Conservation (phyloP, 2,888 invertebrate genomes). For the Amphipyra berbera region DNA sequence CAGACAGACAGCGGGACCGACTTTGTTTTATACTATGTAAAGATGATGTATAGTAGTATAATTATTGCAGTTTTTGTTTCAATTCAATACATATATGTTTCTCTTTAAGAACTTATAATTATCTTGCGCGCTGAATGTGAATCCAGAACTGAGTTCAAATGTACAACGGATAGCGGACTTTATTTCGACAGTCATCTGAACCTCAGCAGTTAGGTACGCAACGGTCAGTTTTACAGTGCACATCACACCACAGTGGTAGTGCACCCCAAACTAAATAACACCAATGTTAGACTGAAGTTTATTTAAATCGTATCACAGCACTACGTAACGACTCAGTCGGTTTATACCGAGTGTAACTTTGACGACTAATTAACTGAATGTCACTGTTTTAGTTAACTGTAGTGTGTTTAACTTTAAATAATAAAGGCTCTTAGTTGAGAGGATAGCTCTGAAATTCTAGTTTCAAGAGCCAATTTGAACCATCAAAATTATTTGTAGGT, state of each 20-base stretch:
- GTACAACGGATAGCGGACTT: too few species aligned
- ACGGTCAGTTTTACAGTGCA: not conserved
- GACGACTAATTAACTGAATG: constrained; percentile 33
- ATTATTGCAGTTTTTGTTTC: too few species aligned
- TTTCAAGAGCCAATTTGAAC: not conserved
- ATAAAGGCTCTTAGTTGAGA: not conserved
- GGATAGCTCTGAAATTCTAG: too few species aligned
- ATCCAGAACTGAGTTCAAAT: too few species aligned
- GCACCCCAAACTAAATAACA: constrained; percentile 24
- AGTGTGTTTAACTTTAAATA: constrained; percentile 16
- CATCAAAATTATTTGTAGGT: not conserved
- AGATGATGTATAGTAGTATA: too few species aligned
- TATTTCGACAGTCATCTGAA: too few species aligned
- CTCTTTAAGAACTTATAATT: too few species aligned
- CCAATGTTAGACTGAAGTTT: constrained; percentile 41
- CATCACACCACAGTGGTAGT: constrained; percentile 18
- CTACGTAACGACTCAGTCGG: constrained; percentile 17
- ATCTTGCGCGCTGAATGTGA: too few species aligned
- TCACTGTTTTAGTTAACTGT: constrained; percentile 22
- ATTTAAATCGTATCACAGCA: constrained; percentile 43
- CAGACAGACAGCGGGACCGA: too few species aligned
- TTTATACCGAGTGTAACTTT: constrained; percentile 28
- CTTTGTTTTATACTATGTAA: too few species aligned
- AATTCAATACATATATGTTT: too few species aligned
- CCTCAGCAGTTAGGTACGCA: too few species aligned